These are phyloP conservation scores for Brachionus koreanus DNA, from an alignment of 1,140 invertebrate species.

Conservation along the genomic window DNA sequence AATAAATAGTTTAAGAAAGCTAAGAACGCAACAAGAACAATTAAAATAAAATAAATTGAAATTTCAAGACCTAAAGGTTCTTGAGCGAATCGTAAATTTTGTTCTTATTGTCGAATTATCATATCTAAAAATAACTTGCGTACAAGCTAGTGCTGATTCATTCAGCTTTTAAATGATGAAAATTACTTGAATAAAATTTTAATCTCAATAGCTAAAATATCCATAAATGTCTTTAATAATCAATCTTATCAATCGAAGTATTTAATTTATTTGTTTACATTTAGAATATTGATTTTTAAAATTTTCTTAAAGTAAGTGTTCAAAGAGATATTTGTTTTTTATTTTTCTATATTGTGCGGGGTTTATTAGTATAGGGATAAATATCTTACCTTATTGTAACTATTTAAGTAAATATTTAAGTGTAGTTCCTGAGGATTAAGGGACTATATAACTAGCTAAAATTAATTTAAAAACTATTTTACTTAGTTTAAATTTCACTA, in stretches of 20 bases:
- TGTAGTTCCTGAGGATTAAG: slow-evolving; percentile 10
- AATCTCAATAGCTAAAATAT: neutral
- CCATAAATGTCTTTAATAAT: neutral
- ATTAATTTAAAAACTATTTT: neutral
- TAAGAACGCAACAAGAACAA: neutral
- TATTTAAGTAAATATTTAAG: neutral
- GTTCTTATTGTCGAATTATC: slow-evolving; percentile 12
- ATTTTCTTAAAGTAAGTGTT: neutral
- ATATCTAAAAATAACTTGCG: slow-evolving; percentile 4
- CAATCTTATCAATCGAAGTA: neutral
- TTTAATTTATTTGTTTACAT: neutral
- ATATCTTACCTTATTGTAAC: neutral
- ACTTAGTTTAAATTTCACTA: slow-evolving; percentile 22
- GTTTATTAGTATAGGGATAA: neutral
- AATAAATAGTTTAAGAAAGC: slow-evolving; percentile 11
- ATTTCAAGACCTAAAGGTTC: slow-evolving; percentile 13
- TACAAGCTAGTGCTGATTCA: neutral
- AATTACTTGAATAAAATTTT: neutral
- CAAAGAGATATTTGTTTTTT: neutral
- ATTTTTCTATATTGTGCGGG: neutral
- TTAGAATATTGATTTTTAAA: neutral
- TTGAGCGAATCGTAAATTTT: neutral
- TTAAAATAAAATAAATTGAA: slow-evolving; percentile 5
- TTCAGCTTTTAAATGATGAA: neutral
- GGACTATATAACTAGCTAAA: neutral